These are phyloP conservation scores for Papilio dardanus DNA, from an alignment of 1,140 invertebrate species.

Conservation along the genomic window DNA sequence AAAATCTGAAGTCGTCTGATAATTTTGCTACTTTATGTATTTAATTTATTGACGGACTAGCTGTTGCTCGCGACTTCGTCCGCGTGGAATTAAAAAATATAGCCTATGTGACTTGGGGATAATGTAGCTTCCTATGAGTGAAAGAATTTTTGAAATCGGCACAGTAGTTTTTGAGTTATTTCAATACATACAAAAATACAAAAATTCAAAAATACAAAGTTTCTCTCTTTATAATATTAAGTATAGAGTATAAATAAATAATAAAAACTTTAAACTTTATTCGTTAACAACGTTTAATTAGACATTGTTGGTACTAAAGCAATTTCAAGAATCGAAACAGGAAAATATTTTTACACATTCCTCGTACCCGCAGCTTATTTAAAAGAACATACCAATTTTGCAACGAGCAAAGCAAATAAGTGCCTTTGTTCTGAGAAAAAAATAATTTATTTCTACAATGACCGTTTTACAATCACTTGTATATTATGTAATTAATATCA, in stretches of 20 bases:
- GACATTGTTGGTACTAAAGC: neutral
- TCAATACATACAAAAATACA: too few relatives aligned
- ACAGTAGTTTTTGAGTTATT: too few relatives aligned
- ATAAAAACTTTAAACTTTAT: neutral
- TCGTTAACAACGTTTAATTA: slow-evolving; percentile 2
- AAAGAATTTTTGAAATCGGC: too few relatives aligned
- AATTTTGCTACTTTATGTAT: neutral
- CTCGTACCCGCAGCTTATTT: slow-evolving; percentile 15
- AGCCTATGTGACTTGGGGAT: too few relatives aligned
- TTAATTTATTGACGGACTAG: neutral
- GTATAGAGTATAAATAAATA: too few relatives aligned
- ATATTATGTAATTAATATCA: neutral
- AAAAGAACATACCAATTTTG: slow-evolving; percentile 12
- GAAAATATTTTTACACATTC: slow-evolving; percentile 13
- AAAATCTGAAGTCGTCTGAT: neutral
- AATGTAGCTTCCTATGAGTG: too few relatives aligned
- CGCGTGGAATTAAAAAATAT: too few relatives aligned
- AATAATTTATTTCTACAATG: neutral
- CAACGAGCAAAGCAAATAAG: neutral
- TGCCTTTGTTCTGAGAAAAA: slow-evolving; percentile 2
- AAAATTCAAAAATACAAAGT: too few relatives aligned
- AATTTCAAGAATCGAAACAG: slow-evolving; percentile 16
- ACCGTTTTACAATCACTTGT: neutral
- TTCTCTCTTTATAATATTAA: too few relatives aligned
- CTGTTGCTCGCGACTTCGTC: too few relatives aligned